A percentile compares a stretch with the other conserved stretches of the same genome.
These are phyloP conservation scores for Sinotaia quadrata DNA, from an alignment of 2,888 invertebrate genomes.

Conservation along the genomic window DNA sequence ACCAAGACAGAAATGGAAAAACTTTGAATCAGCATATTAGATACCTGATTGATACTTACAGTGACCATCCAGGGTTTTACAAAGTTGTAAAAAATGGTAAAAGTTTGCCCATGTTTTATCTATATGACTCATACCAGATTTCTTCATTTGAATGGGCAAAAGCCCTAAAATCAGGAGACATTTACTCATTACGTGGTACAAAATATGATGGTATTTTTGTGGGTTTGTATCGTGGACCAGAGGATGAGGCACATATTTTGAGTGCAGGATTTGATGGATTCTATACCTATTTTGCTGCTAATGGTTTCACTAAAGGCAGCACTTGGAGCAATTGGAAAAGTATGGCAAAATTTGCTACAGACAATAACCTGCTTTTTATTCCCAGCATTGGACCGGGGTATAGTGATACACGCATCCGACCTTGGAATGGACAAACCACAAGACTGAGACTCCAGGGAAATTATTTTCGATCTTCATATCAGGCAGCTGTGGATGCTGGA, in stretches of 20 bases:
- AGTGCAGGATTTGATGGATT: slow-evolving; percentile 75
- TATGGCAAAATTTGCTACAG: slow-evolving; percentile 50
- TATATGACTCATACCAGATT: slow-evolving; percentile 79
- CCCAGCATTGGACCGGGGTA: slow-evolving; percentile 83
- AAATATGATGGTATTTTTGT: slow-evolving; percentile 77
- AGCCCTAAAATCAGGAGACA: slow-evolving; percentile 69
- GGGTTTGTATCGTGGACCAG: slow-evolving; percentile 77
- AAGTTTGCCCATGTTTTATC: slow-evolving; percentile 77
- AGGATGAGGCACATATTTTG: slow-evolving; percentile 74
- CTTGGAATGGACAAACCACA: slow-evolving; percentile 77
- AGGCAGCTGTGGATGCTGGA: slow-evolving; percentile 76
- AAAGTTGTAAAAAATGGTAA: slow-evolving; percentile 55
- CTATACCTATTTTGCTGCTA: slow-evolving; percentile 80
- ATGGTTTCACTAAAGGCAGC: slow-evolving; percentile 79
- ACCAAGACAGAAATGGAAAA: slow-evolving; percentile 67
- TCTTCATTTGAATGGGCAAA: slow-evolving; percentile 75
- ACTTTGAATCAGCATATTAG: slow-evolving; percentile 68
- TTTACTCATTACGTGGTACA: slow-evolving; percentile 75
- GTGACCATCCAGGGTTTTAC: slow-evolving; percentile 76
- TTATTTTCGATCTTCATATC: slow-evolving; percentile 80
- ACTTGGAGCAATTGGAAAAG: slow-evolving; percentile 71
- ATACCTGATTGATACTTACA: slow-evolving; percentile 73
- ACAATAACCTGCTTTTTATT: slow-evolving; percentile 74
- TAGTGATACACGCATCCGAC: slow-evolving; percentile 78
- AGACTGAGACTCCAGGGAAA: slow-evolving; percentile 76